Conservation (phyloP, 2,888 invertebrate species). For the Reticulitermes lucifugus region DNA sequence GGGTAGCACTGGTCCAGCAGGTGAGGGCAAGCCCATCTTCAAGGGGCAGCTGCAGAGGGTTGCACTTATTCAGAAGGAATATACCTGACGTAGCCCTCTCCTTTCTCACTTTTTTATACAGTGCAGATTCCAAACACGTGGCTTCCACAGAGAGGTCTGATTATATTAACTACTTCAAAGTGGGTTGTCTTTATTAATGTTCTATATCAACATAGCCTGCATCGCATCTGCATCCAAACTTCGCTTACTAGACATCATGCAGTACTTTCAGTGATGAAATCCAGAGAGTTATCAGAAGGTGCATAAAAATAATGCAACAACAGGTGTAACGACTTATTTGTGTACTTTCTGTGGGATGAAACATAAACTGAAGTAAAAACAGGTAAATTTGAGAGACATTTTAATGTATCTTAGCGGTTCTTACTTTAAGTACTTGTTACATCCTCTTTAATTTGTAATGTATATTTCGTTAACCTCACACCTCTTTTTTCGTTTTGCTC, state of each 20-base stretch:
- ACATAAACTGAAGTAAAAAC: too few relatives aligned
- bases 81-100: conserved; percentile 20
- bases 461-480: too few relatives aligned
- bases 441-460: too few relatives aligned
- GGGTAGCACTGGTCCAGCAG: neutral
- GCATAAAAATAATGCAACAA: too few relatives aligned
- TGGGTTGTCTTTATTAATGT: neutral
- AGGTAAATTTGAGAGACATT: too few relatives aligned
- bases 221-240: neutral
- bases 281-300: too few relatives aligned
- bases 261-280: too few relatives aligned
- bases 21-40: neutral
- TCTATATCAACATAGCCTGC: neutral
- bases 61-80: neutral
- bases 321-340: too few relatives aligned
- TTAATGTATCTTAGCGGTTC: too few relatives aligned
- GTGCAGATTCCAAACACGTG: neutral
- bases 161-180: neutral
- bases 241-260: neutral
- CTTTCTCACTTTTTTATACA: neutral
- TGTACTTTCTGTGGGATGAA: too few relatives aligned
- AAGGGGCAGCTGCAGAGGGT: neutral
- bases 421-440: too few relatives aligned
- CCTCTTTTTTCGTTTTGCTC: too few relatives aligned
- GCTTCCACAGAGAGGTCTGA: conserved; percentile 11